These are phyloP conservation scores for Protosalanx chinensis DNA, from an alignment of 2,797 vertebrate species.

Conservation along the genomic window DNA sequence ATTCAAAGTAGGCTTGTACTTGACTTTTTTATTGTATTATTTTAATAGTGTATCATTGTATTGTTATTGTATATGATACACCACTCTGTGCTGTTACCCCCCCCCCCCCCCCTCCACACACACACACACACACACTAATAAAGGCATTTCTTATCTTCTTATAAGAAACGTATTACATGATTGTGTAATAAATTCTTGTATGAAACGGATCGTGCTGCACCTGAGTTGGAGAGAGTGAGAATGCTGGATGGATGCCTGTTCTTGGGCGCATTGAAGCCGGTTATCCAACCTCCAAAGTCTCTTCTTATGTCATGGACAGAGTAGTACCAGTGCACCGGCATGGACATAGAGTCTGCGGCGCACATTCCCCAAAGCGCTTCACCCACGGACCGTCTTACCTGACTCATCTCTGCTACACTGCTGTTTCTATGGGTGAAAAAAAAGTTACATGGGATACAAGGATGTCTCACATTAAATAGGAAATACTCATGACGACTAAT, in stretches of 20 bases:
- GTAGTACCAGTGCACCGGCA: slow-evolving; percentile 75
- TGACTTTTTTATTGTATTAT: too few species aligned
- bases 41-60: too few species aligned
- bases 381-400: slow-evolving; percentile 20
- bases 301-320: slow-evolving; percentile 52
- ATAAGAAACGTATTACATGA: neutral
- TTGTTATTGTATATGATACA: too few species aligned
- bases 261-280: slow-evolving; percentile 38
- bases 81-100: too few species aligned
- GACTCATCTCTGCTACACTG: slow-evolving; percentile 27
- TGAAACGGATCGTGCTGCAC: slow-evolving; percentile 22
- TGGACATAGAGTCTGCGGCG: slow-evolving; percentile 64
- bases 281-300: slow-evolving; percentile 66
- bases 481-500: too few species aligned
- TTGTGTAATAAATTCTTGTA: neutral
- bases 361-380: slow-evolving; percentile 67
- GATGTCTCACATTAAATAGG: too few species aligned
- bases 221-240: slow-evolving; percentile 63
- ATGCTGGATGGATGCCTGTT: slow-evolving; percentile 68
- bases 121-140: too few species aligned
- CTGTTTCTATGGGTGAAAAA: neutral
- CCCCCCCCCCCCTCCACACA: too few species aligned
- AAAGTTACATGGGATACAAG: too few species aligned
- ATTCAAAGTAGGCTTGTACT: neutral
- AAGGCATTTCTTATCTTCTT: too few species aligned